Conservation (phyloP, 2,888 invertebrate genomes). For the Eulithis prunata region DNA sequence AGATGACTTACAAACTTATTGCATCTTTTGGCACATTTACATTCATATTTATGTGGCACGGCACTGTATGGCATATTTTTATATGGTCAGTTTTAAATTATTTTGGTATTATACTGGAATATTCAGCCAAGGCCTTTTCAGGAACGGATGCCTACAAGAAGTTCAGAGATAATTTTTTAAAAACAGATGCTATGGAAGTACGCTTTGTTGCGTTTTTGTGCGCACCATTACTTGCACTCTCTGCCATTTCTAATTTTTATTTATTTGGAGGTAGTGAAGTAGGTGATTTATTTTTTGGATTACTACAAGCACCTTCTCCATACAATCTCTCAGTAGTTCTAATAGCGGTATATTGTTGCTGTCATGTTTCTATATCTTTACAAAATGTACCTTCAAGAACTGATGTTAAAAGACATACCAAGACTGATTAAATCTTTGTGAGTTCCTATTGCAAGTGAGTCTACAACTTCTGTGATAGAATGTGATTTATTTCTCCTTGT, state of each 20-base stretch:
- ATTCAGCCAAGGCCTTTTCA: slow-evolving; percentile 80
- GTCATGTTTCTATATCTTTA: slow-evolving; percentile 76
- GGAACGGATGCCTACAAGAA: slow-evolving; percentile 71
- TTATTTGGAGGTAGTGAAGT: slow-evolving; percentile 91
- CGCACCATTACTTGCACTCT: slow-evolving; percentile 90
- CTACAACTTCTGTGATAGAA: slow-evolving; percentile 25
- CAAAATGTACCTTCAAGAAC: slow-evolving; percentile 69
- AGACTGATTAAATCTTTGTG: slow-evolving; percentile 40
- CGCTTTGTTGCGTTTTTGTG: slow-evolving; percentile 88
- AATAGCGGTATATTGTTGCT: slow-evolving; percentile 70
- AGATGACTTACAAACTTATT: slow-evolving; percentile 83
- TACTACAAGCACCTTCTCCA: slow-evolving; percentile 75
- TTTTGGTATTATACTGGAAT: slow-evolving; percentile 90
- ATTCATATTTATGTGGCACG: slow-evolving; percentile 97
- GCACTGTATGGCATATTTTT: slow-evolving; percentile 89
- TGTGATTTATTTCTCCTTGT: slow-evolving; percentile 10
- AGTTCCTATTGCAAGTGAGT: slow-evolving; percentile 8
- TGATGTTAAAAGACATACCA: slow-evolving; percentile 47
- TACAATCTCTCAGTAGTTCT: slow-evolving; percentile 62
- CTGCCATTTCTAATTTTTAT: slow-evolving; percentile 94
- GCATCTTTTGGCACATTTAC: slow-evolving; percentile 91
- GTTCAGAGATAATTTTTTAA: slow-evolving; percentile 69
- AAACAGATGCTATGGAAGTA: slow-evolving; percentile 74
- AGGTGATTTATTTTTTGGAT: slow-evolving; percentile 88
- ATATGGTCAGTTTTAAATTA: slow-evolving; percentile 96